Conservation (phyloP, 2,797 vertebrate species). For the Tenualosa thibaudeaui region DNA sequence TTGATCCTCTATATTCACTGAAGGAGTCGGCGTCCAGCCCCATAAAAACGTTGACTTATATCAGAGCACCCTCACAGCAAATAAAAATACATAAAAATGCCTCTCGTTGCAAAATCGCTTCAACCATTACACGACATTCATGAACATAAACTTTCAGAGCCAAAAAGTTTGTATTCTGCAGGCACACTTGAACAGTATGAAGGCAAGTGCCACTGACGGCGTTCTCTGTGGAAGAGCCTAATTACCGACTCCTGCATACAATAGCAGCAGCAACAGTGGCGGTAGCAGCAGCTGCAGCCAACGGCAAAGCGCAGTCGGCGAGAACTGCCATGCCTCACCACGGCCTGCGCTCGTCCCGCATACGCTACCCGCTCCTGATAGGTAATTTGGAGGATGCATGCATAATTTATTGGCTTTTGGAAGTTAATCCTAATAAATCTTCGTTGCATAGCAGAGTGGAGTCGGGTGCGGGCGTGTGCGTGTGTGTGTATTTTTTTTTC, state of each 20-base stretch:
- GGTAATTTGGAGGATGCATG: conserved; percentile 72
- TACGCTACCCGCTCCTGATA: conserved; percentile 58
- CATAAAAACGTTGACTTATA: not conserved
- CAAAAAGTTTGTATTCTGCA: not conserved
- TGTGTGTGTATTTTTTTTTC: not conserved
- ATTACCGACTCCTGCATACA: conserved; percentile 35
- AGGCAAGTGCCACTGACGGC: not conserved
- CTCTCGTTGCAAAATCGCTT: not conserved
- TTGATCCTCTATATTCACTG: not conserved
- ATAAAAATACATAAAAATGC: not conserved
- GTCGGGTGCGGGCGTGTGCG: not conserved
- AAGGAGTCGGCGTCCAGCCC: not conserved
- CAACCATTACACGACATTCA: not conserved
- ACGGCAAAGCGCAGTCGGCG: not conserved
- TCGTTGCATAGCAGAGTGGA: conserved; percentile 2
- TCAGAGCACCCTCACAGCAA: not conserved
- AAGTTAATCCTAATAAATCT: conserved; percentile 81
- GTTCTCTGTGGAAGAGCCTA: conserved; percentile 19
- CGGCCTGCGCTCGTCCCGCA: conserved; percentile 55
- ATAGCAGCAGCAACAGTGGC: conserved; percentile 21
- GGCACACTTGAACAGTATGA: not conserved
- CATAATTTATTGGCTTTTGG: conserved; percentile 76
- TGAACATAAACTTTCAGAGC: not conserved
- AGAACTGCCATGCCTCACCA: conserved; percentile 45
- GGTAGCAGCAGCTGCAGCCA: not conserved